A percentile compares a stretch with the other conserved stretches of the same genome.
Evolutionary conservation across 2,113 vertebrate species (phyloP).

Genomic region (Delphinapterus leucas): DNA sequence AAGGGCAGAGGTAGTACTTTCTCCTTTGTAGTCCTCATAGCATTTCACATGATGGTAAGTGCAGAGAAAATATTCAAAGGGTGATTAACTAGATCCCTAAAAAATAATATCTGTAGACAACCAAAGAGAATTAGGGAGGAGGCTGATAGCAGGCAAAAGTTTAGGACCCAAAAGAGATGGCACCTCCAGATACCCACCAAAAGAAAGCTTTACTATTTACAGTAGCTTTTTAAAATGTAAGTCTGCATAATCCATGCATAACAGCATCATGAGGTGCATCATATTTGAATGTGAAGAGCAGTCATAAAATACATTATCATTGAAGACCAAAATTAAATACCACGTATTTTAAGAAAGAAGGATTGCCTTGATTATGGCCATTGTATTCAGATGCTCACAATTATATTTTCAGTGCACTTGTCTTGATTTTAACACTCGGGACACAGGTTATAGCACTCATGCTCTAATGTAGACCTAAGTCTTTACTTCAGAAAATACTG

Average conservation of each 20-base stretch:
- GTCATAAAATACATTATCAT: neutral
- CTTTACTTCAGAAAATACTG: neutral
- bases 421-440: neutral
- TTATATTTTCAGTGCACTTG: neutral
- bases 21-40: neutral
- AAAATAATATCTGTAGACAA: neutral
- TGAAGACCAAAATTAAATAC: constrained; percentile 25
- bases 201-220: neutral
- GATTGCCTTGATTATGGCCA: neutral
- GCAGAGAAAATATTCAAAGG: constrained; percentile 3
- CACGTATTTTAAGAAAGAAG: neutral
- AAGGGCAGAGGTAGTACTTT: neutral
- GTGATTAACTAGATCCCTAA: neutral
- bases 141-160: neutral
- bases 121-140: neutral
- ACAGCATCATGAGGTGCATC: neutral
- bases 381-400: neutral
- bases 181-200: neutral
- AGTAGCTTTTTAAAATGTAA: neutral
- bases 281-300: neutral
- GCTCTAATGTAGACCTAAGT: neutral
- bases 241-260: neutral
- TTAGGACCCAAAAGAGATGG: neutral
- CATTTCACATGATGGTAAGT: neutral
- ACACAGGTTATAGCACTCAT: neutral